Base-by-base conservation (phyloP, 2,797 vertebrate genomes). In the Eospalax fontanierii region DNA sequence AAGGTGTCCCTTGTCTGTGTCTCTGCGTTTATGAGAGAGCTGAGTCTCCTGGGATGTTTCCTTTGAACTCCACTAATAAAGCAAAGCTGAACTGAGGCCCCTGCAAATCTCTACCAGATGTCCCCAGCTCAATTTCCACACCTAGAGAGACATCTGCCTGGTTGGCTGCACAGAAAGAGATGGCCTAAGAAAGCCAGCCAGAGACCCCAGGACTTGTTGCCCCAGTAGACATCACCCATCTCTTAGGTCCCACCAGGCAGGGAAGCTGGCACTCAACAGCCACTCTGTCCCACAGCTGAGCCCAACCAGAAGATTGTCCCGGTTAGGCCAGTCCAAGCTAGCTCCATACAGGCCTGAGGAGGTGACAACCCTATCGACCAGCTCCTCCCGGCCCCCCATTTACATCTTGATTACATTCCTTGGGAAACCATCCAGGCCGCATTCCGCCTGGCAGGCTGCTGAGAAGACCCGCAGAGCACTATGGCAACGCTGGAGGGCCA, bases 391-490 rank as follows among this genome's bases (percentile, higher is more conserved):
- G 87, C 78, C 91, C 90, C 87, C 93, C 88, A 97, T 97, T 97
- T 97, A 97, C 96, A 97, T 97, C 96, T 97, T 97, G 96, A 97
- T 97, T 97, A 96, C 97, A 97, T 97, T 97, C 97, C 94, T 97
- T 97, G 97, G 97, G 97, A 97, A 97, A 78, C 68, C 10, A 3
- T 97, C 96, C 97, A 97, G 97, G 97, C 96, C 97, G 33, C 97
- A 97, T 97, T 97, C 94, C 75, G 43, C 92, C 92, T 95, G 94
- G 95, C 93, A 97, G 93, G 96, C 97, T 94, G 88, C 96, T 97
- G 93, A 93, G 93, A 97, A 96, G 97, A 95, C 94, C 97, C 95
- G 93, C 89, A 82, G 97, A 97, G 90, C 95, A 87, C 97, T 97
- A 96, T 96, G 97, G 95, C 95, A 97, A 97, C 93, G 54, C 86